phyloP scores from a whole-genome alignment of 2,797 vertebrate species.

The Melopsittacus undulatus region DNA sequence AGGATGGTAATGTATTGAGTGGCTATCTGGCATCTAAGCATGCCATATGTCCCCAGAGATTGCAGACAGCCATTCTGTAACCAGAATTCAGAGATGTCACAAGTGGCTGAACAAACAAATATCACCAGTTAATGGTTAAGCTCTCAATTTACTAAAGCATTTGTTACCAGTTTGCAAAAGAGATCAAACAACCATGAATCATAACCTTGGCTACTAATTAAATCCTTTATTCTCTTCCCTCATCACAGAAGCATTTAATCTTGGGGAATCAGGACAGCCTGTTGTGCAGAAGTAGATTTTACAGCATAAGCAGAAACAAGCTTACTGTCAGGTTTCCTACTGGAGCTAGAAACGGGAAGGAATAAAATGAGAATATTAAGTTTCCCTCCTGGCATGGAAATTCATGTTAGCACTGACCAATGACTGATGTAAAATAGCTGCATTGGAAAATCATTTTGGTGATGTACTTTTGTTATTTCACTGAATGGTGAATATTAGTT shows the following conservation, averaged over 20 bases:
- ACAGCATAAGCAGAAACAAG: constrained; percentile 9
- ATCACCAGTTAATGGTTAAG: constrained; percentile 54
- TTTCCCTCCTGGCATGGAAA: constrained; percentile 2
- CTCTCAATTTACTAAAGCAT: constrained; percentile 39
- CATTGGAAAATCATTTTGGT: constrained; percentile 9
- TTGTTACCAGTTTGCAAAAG: constrained; percentile 53
- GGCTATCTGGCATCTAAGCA: background rate
- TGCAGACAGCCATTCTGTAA: background rate
- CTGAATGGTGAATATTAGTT: background rate
- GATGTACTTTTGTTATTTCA: background rate
- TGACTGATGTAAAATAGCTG: background rate
- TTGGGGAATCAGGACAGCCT: constrained; percentile 1
- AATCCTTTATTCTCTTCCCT: constrained; percentile 54
- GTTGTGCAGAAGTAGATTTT: constrained; percentile 16
- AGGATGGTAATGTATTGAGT: fast-evolving
- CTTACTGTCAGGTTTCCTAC: constrained; percentile 3
- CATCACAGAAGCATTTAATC: constrained; percentile 53
- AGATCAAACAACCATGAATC: constrained; percentile 58
- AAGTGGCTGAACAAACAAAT: constrained; percentile 55
- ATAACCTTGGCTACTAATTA: constrained; percentile 71
- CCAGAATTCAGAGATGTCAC: constrained; percentile 25
- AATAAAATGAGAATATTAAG: constrained; percentile 13
- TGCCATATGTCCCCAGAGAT: background rate
- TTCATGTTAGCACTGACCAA: background rate
- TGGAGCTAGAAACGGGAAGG: constrained; percentile 12